Percentiles rank a stretch among this genome's conserved stretches.
phyloP scores from a whole-genome alignment of 2,888 invertebrate species.

The Stegophylla sp. region DNA sequence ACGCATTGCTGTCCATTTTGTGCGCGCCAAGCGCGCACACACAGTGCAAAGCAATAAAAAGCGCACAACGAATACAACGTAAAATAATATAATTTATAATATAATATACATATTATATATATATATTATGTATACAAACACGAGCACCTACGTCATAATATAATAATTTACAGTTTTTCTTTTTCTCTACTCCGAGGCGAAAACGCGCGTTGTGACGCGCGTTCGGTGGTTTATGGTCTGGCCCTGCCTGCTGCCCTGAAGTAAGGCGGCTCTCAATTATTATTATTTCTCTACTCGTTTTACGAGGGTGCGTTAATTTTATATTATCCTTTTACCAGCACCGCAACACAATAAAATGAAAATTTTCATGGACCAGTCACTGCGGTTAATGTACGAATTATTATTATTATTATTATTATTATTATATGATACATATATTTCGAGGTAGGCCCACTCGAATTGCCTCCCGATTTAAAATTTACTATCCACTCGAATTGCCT shows the following conservation, averaged over 20 bases:
- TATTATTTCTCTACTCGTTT: background rate
- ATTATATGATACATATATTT: no score
- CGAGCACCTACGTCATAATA: background rate
- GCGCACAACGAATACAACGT: background rate
- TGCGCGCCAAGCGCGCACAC: background rate
- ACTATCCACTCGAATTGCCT: no score
- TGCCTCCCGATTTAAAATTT: no score
- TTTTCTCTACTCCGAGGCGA: background rate
- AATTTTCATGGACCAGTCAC: background rate
- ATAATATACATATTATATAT: slow-evolving; percentile 15
- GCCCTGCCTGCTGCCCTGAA: no score
- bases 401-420: no score
- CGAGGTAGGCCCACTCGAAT: no score
- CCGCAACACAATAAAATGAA: background rate
- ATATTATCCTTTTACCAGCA: background rate
- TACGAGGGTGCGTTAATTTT: background rate
- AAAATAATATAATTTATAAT: no score
- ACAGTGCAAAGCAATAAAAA: slow-evolving; percentile 31
- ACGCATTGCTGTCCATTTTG: slow-evolving; percentile 45
- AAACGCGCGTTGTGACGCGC: background rate
- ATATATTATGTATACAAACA: background rate
- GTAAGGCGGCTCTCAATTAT: background rate
- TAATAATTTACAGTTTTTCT: no score
- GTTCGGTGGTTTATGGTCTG: background rate
- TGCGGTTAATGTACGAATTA: no score